phyloP scores from a whole-genome alignment of 2,113 vertebrate species.

The Rhabdomys dilectus region DNA sequence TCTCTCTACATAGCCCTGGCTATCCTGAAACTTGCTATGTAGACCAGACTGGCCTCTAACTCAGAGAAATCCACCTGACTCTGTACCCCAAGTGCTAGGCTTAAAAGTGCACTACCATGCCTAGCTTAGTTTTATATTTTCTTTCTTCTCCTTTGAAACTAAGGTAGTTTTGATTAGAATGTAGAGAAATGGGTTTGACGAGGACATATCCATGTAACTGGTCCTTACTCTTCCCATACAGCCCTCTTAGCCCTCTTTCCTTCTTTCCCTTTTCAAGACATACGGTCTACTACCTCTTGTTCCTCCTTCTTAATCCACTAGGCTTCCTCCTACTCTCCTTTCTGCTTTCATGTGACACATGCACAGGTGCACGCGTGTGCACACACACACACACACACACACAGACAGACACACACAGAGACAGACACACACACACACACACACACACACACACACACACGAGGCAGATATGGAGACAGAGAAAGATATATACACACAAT shows the following conservation, averaged over 20 bases:
- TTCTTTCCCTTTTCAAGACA: not conserved
- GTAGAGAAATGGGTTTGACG: not conserved
- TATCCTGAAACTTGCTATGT: not conserved
- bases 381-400: not conserved
- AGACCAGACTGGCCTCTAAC: not conserved
- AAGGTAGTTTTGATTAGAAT: not conserved
- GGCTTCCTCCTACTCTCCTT: not conserved
- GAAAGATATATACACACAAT: not conserved
- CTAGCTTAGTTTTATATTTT: not conserved
- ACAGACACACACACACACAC: not conserved
- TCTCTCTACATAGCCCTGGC: not conserved
- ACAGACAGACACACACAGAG: not conserved
- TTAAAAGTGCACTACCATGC: not conserved
- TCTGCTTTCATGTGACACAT: not conserved
- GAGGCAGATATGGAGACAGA: not conserved
- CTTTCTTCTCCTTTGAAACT: not conserved
- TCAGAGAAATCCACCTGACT: not conserved
- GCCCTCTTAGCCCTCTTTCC: not conserved
- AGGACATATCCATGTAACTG: not conserved
- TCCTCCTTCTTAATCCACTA: not conserved
- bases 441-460: not conserved
- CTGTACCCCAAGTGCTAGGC: not conserved
- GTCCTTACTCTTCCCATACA: not conserved
- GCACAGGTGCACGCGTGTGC: too few species aligned
- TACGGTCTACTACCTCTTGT: not conserved